Conservation (phyloP, 2,113 vertebrate genomes). For the Vicugna pacos region DNA sequence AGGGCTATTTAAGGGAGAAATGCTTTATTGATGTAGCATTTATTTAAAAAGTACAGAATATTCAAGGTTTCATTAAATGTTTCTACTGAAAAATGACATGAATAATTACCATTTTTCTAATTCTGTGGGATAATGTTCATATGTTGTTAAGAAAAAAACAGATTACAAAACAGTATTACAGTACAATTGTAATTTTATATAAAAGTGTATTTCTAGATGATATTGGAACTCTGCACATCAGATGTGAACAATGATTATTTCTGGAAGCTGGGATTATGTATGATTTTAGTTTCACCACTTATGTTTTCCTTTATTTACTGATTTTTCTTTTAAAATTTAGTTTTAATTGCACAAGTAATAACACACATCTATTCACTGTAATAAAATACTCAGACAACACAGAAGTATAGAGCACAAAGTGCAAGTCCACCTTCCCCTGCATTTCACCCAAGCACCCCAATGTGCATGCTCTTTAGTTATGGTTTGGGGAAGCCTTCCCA, state of each 20-base stretch:
- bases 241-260: constrained; percentile 2
- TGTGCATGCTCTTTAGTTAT: not conserved
- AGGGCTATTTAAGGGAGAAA: not conserved
- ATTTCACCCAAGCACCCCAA: not conserved
- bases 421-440: not conserved
- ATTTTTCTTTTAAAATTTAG: not conserved
- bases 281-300: constrained; percentile 5
- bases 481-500: not conserved
- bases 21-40: not conserved
- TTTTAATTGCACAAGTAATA: not conserved
- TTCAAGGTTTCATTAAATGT: not conserved
- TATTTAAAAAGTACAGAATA: not conserved
- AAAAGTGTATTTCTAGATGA: not conserved
- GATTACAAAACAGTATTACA: not conserved
- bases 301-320: not conserved
- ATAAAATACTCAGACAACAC: not conserved
- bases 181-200: not conserved
- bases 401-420: not conserved
- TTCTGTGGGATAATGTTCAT: not conserved
- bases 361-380: not conserved
- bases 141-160: not conserved
- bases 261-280: not conserved
- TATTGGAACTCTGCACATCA: not conserved
- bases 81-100: not conserved
- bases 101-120: not conserved